A percentile compares a stretch with the other conserved stretches of the same genome.
Evolutionary conservation across 2,113 vertebrate species (phyloP).

Genomic region (Smithornis capensis): DNA sequence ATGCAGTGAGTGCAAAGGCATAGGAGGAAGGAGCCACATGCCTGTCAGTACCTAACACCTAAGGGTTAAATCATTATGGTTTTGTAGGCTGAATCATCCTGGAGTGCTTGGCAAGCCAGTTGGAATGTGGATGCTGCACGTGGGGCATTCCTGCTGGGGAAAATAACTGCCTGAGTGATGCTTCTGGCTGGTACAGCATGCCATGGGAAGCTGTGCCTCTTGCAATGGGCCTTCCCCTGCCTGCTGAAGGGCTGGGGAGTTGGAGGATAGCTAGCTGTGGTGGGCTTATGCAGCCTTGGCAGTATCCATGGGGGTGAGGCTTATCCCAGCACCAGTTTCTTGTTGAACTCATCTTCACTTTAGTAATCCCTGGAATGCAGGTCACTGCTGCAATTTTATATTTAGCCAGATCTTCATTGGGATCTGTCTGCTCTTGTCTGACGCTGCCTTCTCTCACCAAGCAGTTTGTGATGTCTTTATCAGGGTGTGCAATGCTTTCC

Average conservation of each 20-base stretch:
- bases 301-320: neutral
- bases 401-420: neutral
- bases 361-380: neutral
- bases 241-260: neutral
- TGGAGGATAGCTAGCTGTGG: neutral
- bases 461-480: neutral
- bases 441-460: neutral
- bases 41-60: neutral
- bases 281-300: no score
- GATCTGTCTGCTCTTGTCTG: neutral
- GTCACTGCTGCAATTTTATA: neutral
- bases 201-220: neutral
- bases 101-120: neutral
- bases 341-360: neutral
- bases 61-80: fast-evolving
- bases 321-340: neutral
- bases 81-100: fast-evolving
- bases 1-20: neutral
- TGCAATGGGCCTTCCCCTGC: neutral
- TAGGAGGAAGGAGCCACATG: fast-evolving
- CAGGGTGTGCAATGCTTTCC: neutral
- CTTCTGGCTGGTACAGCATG: neutral
- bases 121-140: neutral
- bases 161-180: no score
- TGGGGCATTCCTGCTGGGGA: neutral